Conservation (phyloP, 2,888 invertebrate species). For the Slavum lentiscoides region DNA sequence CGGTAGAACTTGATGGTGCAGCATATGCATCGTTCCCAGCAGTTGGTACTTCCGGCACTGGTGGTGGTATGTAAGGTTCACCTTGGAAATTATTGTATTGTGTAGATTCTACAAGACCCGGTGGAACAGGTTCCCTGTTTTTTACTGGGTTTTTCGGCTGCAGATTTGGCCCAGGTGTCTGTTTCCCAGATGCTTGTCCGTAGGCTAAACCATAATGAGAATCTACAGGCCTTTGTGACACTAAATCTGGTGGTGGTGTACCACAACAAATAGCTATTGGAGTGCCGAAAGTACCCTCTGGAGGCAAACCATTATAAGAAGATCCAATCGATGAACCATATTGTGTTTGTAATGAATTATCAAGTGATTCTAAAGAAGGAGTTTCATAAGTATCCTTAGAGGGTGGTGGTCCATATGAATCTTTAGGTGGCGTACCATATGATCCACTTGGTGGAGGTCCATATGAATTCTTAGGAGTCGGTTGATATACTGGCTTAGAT, state of each 20-base stretch:
- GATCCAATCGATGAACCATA: conserved; percentile 59
- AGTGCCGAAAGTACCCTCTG: conserved; percentile 54
- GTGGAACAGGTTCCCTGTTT: conserved; percentile 75
- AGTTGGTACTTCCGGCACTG: conserved; percentile 57
- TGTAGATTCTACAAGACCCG: conserved; percentile 70
- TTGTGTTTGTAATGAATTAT: conserved; percentile 59
- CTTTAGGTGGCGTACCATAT: too few species aligned
- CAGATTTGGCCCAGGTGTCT: conserved; percentile 57
- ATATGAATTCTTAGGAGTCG: conserved; percentile 59
- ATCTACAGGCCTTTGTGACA: conserved; percentile 33
- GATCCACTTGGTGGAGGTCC: conserved; percentile 56
- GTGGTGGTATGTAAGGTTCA: conserved; percentile 58
- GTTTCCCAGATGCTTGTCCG: conserved; percentile 57
- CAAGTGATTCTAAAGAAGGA: conserved; percentile 58
- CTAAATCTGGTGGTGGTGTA: conserved; percentile 55
- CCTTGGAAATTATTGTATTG: conserved; percentile 64
- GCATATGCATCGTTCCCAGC: conserved; percentile 54
- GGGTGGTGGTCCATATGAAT: too few species aligned
- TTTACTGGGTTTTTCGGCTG: conserved; percentile 69
- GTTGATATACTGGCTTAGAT: conserved; percentile 57
- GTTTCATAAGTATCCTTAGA: conserved; percentile 58
- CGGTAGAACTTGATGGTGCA: conserved; percentile 46
- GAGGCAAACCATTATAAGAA: conserved; percentile 57
- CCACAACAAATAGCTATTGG: conserved; percentile 58
- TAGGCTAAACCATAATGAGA: conserved; percentile 56